These are phyloP conservation scores for Tachyglossus aculeatus DNA, from an alignment of 2,797 vertebrate genomes.

Conservation along the genomic window DNA sequence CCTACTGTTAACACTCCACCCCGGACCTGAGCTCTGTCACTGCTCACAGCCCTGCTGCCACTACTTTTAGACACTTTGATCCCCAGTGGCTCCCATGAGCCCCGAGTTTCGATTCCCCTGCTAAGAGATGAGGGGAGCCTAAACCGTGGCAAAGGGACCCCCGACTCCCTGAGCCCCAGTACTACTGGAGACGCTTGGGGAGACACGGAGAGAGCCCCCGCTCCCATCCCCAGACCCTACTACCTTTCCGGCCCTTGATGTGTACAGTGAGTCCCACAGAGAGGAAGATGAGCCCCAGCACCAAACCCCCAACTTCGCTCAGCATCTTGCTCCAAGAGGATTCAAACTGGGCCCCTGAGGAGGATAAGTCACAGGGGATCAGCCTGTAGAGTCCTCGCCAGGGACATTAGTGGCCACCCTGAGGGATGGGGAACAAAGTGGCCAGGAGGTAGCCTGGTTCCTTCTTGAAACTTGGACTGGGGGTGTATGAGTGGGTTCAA, in stretches of 20 bases:
- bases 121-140: not conserved
- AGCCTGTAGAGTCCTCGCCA: not conserved
- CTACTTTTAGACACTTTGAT: too few relatives aligned
- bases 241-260: slow-evolving; percentile 38
- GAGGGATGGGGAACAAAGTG: not conserved
- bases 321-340: slow-evolving; percentile 28
- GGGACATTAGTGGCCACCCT: not conserved
- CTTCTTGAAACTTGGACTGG: not conserved
- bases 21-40: too few relatives aligned
- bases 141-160: not conserved
- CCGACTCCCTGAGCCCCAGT: too few relatives aligned
- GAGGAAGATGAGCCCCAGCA: slow-evolving; percentile 20
- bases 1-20: too few relatives aligned
- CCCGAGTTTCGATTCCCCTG: not conserved
- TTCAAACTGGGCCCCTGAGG: slow-evolving; percentile 13
- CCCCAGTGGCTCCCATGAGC: not conserved
- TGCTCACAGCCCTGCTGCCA: too few relatives aligned
- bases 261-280: not conserved
- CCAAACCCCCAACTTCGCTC: not conserved
- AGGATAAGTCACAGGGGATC: not conserved
- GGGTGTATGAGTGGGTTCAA: too few relatives aligned
- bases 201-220: too few relatives aligned
- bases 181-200: too few relatives aligned
- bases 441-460: not conserved
- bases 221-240: not conserved